Evolutionary conservation across 2,113 vertebrate species (phyloP), one percentile per base, ranked within the genome.

Genomic region (Lycocorax pyrrhopterus): DNA sequence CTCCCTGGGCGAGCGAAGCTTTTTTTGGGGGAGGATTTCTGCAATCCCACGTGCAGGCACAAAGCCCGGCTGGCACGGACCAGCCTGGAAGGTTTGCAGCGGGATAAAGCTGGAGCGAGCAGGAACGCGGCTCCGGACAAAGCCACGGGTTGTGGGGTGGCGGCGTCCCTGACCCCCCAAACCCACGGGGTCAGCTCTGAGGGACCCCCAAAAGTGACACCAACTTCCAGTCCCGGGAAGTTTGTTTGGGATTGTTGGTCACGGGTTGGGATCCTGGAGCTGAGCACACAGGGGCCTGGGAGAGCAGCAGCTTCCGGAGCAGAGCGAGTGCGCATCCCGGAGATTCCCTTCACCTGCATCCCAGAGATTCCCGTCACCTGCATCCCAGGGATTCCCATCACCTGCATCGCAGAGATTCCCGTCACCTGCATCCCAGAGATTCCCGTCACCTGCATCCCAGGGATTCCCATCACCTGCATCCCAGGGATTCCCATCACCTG

Each of bases 91-190:
- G 49, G 84, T 41, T 81, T 35, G 25, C 80, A 37, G 12, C 16
- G 51, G 80, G 62, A 76, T 49, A 6, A 63, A 56, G 89, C 55
- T 16, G 78, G 64, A 87, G 56, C 11, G 3, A 16, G 51, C 35
- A 7, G 82, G 59, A 66, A 2, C 2, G 20, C 4, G 21, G 52
- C 26, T 27, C 32, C 1, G 72, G 26, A 21, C 58, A 46, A 32
- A 71, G 79, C 44, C 4, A 1, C 3, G 3, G 22, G 63, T 8
- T 1, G 0, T 3, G 47, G 25, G 67, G 63, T 30, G 6, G 1
- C 2, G 0, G 30, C 13, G 14, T 2, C 46, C 39, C 25, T 0
- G 1, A 15, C 0, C 23, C 19, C 41, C 14, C 10, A 3, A 2
- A 47, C 1, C 47, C 6, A 0, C 9, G 2, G 52, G 43, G 2